Evolutionary conservation across 1,140 invertebrate genomes (phyloP).

Genomic region (Drosophila lacertosa): DNA sequence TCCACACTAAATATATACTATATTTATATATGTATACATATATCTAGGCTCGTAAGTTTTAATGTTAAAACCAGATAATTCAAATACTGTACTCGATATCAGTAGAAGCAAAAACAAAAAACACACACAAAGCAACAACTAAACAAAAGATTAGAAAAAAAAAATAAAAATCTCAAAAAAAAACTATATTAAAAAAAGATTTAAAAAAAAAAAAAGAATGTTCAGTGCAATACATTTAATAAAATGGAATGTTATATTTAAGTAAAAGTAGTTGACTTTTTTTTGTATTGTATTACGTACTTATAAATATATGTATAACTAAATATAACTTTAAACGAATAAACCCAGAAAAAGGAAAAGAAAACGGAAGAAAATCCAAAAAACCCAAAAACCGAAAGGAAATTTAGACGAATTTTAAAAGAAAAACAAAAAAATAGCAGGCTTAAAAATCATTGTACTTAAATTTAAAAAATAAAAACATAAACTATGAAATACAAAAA

Average conservation of each 20-base stretch:
- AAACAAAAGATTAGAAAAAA: slow-evolving; percentile 20
- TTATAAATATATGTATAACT: slow-evolving; percentile 58
- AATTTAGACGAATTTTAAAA: slow-evolving; percentile 82
- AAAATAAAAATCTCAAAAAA: slow-evolving; percentile 1
- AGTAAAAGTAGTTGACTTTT: slow-evolving; percentile 74
- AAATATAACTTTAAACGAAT: slow-evolving; percentile 53
- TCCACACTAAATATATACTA: slow-evolving; percentile 17
- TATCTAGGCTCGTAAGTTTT: slow-evolving; percentile 67
- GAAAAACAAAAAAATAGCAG: slow-evolving; percentile 54
- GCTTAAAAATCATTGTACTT: slow-evolving; percentile 63
- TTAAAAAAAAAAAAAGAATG: slow-evolving; percentile 14
- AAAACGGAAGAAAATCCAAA: slow-evolving; percentile 7
- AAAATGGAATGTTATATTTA: slow-evolving; percentile 52
- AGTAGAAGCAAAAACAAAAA: slow-evolving; percentile 21
- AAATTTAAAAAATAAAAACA: slow-evolving; percentile 39
- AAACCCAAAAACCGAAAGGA: slow-evolving; percentile 45
- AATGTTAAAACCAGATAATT: slow-evolving; percentile 53
- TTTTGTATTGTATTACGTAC: slow-evolving; percentile 70
- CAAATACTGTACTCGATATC: slow-evolving; percentile 16
- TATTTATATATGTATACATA: slow-evolving; percentile 16
- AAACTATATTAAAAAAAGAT: slow-evolving; percentile 9
- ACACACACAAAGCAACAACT: slow-evolving; percentile 12
- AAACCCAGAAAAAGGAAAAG: background rate
- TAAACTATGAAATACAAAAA: slow-evolving; percentile 37
- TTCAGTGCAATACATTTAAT: slow-evolving; percentile 72